phyloP scores from a whole-genome alignment of 2,113 vertebrate genomes.

The Mesitornis unicolor region DNA sequence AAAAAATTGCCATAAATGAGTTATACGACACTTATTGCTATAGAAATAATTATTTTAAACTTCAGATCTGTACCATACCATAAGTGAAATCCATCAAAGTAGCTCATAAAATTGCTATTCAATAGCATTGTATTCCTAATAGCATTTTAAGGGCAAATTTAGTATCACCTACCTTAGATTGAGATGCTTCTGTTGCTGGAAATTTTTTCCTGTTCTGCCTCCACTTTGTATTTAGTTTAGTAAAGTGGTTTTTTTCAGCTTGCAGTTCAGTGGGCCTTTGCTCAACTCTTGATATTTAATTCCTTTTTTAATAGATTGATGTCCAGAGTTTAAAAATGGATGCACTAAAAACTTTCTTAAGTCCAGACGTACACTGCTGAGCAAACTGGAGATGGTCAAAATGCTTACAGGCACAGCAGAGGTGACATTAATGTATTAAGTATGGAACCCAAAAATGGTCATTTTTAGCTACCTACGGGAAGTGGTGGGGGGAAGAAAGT shows the following conservation, averaged over 20 bases:
- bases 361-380: not conserved
- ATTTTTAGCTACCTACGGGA: not conserved
- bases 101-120: not conserved
- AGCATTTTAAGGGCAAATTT: not conserved
- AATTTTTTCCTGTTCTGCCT: not conserved
- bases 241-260: not conserved
- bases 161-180: not conserved
- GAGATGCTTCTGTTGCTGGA: not conserved
- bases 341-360: not conserved
- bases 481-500: not conserved
- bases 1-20: not conserved
- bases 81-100: not conserved
- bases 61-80: not conserved
- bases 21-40: not conserved
- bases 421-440: not conserved
- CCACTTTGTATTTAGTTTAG: not conserved
- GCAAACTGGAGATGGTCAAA: not conserved
- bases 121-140: not conserved
- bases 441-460: not conserved
- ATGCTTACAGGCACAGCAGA: not conserved
- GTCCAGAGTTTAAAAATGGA: not conserved
- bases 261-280: not conserved
- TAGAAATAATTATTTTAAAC: not conserved
- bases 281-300: not conserved
- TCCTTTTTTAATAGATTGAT: not conserved